A percentile compares a stretch with the other conserved stretches of the same genome.
Evolutionary conservation across 2,797 vertebrate species (phyloP).

Genomic region (Channallabes apus): DNA sequence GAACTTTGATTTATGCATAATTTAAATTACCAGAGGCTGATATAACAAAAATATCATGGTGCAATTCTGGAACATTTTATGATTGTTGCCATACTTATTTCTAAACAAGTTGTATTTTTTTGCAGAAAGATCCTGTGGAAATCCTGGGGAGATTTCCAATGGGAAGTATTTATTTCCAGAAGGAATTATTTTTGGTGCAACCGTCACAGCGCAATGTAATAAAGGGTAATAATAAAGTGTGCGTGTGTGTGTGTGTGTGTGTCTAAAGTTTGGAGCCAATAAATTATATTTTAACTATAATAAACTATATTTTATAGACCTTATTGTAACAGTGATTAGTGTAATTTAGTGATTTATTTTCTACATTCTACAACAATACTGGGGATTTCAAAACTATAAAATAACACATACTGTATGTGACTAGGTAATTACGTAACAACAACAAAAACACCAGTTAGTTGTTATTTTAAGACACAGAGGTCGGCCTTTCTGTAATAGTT

Average conservation of each 20-base stretch:
- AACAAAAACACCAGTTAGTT: too few relatives aligned
- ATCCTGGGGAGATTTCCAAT: rapidly evolving
- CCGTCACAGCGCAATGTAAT: background rate
- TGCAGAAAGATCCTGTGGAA: slow-evolving; percentile 54
- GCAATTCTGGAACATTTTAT: background rate
- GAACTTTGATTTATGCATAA: background rate
- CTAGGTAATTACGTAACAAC: too few relatives aligned
- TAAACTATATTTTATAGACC: too few relatives aligned
- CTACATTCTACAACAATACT: too few relatives aligned
- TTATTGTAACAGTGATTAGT: too few relatives aligned
- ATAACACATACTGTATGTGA: too few relatives aligned
- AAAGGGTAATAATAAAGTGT: background rate
- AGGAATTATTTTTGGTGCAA: slow-evolving; percentile 45
- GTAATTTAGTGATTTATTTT: too few relatives aligned
- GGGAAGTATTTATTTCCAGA: background rate
- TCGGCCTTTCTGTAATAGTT: too few relatives aligned
- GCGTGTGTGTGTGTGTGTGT: background rate
- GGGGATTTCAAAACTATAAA: too few relatives aligned
- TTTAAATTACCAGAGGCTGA: background rate
- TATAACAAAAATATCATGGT: background rate
- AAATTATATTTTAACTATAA: too few relatives aligned
- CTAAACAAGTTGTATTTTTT: background rate
- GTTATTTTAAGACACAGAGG: too few relatives aligned
- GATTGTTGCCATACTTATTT: background rate
- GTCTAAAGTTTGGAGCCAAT: background rate